phyloP scores from a whole-genome alignment of 2,797 vertebrate species.

The Cichlasoma orientale region DNA sequence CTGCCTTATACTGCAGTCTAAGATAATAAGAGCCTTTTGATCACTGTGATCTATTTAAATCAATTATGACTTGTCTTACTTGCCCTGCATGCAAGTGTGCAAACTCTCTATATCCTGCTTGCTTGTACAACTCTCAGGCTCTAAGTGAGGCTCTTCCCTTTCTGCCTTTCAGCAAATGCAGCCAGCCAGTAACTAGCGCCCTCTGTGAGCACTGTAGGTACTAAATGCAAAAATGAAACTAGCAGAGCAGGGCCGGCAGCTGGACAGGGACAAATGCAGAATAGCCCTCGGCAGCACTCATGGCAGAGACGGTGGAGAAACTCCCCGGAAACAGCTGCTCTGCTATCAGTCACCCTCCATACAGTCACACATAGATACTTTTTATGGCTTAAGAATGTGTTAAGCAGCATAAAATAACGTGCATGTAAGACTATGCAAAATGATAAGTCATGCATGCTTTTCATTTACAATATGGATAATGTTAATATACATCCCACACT shows the following conservation, averaged over 20 bases:
- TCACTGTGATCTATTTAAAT: neutral
- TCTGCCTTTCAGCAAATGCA: conserved; percentile 39
- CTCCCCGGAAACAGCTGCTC: conserved; percentile 71
- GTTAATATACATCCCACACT: neutral
- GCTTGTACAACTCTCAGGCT: conserved; percentile 14
- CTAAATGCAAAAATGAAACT: conserved; percentile 24
- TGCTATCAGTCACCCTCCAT: conserved; percentile 62
- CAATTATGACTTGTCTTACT: neutral
- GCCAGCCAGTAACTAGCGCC: conserved; percentile 60
- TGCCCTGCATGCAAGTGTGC: conserved; percentile 1
- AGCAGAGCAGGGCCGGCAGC: conserved; percentile 51
- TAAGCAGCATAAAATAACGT: neutral
- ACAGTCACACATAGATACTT: conserved; percentile 20
- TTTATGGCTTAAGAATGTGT: neutral
- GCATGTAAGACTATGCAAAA: neutral
- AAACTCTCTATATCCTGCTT: conserved; percentile 13
- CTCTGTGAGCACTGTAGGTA: conserved; percentile 53
- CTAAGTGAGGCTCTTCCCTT: conserved; percentile 10
- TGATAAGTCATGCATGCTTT: neutral
- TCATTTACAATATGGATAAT: neutral
- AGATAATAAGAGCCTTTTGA: neutral
- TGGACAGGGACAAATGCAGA: conserved; percentile 61
- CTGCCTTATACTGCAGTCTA: neutral
- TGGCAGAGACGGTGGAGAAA: conserved; percentile 41
- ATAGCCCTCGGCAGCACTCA: conserved; percentile 31